Evolutionary conservation across 2,113 vertebrate genomes (phyloP).

Genomic region (Pseudorectes ferrugineus): DNA sequence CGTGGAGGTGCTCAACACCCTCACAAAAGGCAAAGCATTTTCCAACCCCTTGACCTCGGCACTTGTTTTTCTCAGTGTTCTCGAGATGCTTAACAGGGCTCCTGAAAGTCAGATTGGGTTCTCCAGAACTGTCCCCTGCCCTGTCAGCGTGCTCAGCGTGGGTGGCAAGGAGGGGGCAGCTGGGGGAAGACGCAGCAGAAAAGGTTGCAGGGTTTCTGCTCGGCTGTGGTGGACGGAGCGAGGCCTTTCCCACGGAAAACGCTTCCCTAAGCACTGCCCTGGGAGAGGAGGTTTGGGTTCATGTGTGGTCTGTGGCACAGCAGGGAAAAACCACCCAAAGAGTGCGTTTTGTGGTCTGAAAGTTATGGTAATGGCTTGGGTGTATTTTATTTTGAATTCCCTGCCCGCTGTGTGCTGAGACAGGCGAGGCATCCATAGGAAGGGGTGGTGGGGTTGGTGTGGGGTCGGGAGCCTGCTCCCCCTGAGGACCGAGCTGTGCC

Average conservation of each 20-base stretch:
- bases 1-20: not conserved
- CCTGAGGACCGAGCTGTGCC: rapidly evolving
- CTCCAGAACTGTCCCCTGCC: not conserved
- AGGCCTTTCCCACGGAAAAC: not conserved
- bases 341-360: not conserved
- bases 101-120: not conserved
- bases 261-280: not conserved
- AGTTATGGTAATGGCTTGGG: not conserved
- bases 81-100: not conserved
- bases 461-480: not conserved
- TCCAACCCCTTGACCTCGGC: not conserved
- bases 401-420: not conserved
- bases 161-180: not conserved
- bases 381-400: not conserved
- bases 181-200: not conserved
- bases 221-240: rapidly evolving
- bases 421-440: rapidly evolving
- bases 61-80: not conserved
- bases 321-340: not conserved
- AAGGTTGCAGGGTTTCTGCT: not conserved
- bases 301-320: not conserved
- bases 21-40: not conserved
- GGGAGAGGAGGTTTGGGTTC: not conserved
- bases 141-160: not conserved
- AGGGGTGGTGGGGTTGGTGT: not conserved